Evolutionary conservation across 2,888 invertebrate species (phyloP), one percentile per base, ranked within the genome.

Genomic region (Ectropis crepuscularia): DNA sequence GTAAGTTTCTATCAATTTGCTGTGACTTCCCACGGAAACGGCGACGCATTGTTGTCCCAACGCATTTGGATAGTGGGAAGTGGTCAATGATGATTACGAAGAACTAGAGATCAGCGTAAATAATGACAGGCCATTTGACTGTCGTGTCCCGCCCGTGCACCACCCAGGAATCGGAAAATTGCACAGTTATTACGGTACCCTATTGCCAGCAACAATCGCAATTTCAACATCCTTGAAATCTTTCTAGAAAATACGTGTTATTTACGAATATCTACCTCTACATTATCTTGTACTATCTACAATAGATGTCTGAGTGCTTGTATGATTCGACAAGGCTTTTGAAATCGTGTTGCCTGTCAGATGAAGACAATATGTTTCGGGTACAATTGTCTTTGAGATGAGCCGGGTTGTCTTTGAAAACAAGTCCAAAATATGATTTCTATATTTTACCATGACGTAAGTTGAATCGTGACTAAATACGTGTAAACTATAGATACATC

Each of bases 11-110:
- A 74, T 71, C 69, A 75, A 76, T 81, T 76, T 77, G 36, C 28
- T 42, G 74, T 68, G 55, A 79, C 76, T 89, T 89, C 89, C 82
- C 89, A 89, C 86, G 88, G 83, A 86, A 80, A 80, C 75, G 74
- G 71, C 74, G 75, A 68, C 68, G 76, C 76, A 83, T 82, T 86
- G 83, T 80, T 75, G 74, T 72, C 71, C 63, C 71, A 69, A 75
- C 73, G 76, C 68, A 72, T 72, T 76, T 77, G 71, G 74, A 72
- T 72, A 78, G 80, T 80, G 86, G 88, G 89, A 88, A 87, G 78
- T 81, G 77, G 79, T 80, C 83, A 83, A 83, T 82, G 85, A 83
- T 87, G 87, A 86, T 85, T 85, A 73, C 79, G 48, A 58, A 51
- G 53, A 63, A 65, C 73, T 63, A 63, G 69, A 72, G 78, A 85